Percentiles rank a stretch among this genome's conserved stretches.
These are phyloP conservation scores for Trichomalopsis sarcophagae DNA, from an alignment of 1,140 invertebrate genomes.

Conservation along the genomic window DNA sequence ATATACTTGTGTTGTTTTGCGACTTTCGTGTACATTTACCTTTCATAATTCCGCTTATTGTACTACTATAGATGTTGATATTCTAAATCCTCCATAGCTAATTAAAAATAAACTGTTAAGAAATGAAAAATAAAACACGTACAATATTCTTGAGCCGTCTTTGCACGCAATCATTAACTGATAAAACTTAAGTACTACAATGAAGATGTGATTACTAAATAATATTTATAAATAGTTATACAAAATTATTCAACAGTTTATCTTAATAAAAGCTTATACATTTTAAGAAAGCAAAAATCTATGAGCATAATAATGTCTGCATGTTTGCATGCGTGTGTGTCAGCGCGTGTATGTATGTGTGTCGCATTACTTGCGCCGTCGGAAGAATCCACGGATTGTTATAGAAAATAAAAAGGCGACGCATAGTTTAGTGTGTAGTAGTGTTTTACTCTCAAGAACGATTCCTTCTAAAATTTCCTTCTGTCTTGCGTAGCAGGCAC, in stretches of 20 bases:
- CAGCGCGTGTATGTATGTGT: background rate
- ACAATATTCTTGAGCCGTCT: background rate
- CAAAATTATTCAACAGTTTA: background rate
- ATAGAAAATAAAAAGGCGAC: slow-evolving; percentile 71
- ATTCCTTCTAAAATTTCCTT: slow-evolving; percentile 65
- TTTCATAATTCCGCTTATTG: background rate
- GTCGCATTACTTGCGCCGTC: slow-evolving; percentile 48
- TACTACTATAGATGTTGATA: background rate
- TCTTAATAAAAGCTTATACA: background rate
- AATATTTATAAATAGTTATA: slow-evolving; percentile 7
- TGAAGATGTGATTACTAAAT: background rate
- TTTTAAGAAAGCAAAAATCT: slow-evolving; percentile 33
- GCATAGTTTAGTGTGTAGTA: slow-evolving; percentile 14
- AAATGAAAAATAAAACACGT: background rate
- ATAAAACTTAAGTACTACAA: slow-evolving; percentile 13
- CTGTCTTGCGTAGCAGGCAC: slow-evolving; percentile 70
- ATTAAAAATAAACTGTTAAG: background rate
- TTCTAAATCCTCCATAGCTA: background rate
- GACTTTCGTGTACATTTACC: background rate
- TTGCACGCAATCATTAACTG: background rate
- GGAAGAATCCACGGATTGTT: slow-evolving; percentile 54
- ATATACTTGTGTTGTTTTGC: slow-evolving; percentile 21
- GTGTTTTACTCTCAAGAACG: slow-evolving; percentile 34
- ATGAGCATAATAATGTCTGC: background rate
- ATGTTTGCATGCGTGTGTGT: background rate